Evolutionary conservation across 2,797 vertebrate species (phyloP).

Genomic region (Galaxias olidus): DNA sequence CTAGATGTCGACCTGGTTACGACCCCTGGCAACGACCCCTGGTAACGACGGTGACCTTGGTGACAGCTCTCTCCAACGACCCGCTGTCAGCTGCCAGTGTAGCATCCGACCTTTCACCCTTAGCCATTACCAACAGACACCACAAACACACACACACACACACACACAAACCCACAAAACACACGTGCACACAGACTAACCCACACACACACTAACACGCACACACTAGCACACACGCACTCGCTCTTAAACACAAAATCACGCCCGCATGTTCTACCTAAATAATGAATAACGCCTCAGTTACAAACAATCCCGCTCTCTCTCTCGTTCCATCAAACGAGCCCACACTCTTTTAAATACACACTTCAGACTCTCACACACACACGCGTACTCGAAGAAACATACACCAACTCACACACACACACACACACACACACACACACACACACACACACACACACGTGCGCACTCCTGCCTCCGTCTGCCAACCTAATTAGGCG

Average conservation of each 20-base stretch:
- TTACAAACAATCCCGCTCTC: too few species aligned
- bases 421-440: slow-evolving; percentile 8
- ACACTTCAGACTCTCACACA: neutral
- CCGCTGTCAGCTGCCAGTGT: slow-evolving; percentile 5
- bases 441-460: slow-evolving; percentile 7
- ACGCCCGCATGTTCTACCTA: too few species aligned
- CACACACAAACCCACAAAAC: slow-evolving; percentile 13
- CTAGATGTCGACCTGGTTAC: slow-evolving; percentile 27
- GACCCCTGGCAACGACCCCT: neutral
- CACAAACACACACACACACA: slow-evolving; percentile 11
- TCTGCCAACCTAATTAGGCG: slow-evolving; percentile 14
- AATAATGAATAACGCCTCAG: too few species aligned
- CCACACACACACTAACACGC: neutral
- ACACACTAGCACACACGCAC: slow-evolving; percentile 4
- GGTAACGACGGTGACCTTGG: slow-evolving; percentile 13
- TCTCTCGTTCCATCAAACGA: too few species aligned
- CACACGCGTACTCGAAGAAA: neutral
- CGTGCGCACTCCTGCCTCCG: neutral
- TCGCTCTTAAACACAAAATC: neutral
- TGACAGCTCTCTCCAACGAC: slow-evolving; percentile 43
- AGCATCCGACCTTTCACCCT: slow-evolving; percentile 34
- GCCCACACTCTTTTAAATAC: too few species aligned
- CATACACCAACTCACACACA: neutral
- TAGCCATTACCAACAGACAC: slow-evolving; percentile 38
- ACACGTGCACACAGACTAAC: neutral